These are phyloP conservation scores for Andricus curvator DNA, from an alignment of 2,888 invertebrate species.

Conservation along the genomic window DNA sequence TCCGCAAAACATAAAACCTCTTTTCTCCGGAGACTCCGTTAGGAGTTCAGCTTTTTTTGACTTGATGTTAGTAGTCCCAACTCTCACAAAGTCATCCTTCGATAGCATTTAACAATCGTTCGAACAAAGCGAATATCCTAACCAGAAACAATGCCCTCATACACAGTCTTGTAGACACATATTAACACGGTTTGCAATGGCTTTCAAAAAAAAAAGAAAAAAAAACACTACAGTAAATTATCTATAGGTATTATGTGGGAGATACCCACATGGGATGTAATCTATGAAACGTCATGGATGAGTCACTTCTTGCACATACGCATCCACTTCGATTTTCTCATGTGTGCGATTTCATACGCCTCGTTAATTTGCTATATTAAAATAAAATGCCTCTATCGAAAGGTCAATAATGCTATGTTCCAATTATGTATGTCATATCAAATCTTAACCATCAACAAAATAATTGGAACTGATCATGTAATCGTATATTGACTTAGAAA, in stretches of 20 bases:
- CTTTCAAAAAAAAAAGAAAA: background rate
- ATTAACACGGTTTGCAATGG: background rate
- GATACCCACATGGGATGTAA: slow-evolving; percentile 37
- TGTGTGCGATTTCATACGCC: slow-evolving; percentile 24
- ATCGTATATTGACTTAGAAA: no score
- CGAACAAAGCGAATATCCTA: slow-evolving; percentile 18
- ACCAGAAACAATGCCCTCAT: slow-evolving; percentile 18
- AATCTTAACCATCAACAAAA: background rate
- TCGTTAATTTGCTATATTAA: slow-evolving; percentile 24
- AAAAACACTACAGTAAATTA: slow-evolving; percentile 3
- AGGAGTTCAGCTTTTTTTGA: slow-evolving; percentile 28
- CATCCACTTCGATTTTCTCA: background rate
- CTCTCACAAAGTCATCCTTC: slow-evolving; percentile 25
- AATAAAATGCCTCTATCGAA: slow-evolving; percentile 2
- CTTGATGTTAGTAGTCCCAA: background rate
- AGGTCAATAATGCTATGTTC: slow-evolving; percentile 4
- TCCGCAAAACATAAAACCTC: slow-evolving; percentile 31
- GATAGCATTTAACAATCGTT: slow-evolving; percentile 27
- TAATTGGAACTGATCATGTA: no score
- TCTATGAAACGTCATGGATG: slow-evolving; percentile 25
- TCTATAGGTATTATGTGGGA: slow-evolving; percentile 23
- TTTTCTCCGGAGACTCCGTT: slow-evolving; percentile 34
- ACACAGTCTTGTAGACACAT: background rate
- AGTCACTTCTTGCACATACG: slow-evolving; percentile 15
- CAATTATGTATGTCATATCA: background rate